Base-by-base conservation (phyloP, 2,888 invertebrate genomes). In the Hypomecis atomaria region DNA sequence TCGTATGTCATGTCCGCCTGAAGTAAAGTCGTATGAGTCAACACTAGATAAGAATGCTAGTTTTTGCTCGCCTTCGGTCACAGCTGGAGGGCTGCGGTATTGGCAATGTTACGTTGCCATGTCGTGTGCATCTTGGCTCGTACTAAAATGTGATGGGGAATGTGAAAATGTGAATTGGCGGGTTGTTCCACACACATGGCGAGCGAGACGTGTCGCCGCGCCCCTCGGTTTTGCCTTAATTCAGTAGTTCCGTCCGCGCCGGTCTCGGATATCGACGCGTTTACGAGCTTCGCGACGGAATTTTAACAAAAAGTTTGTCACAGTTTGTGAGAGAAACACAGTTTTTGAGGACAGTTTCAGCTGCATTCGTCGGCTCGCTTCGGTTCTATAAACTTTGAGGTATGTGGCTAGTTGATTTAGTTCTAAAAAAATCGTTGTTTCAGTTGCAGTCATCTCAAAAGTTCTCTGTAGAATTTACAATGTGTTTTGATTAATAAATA, bases 211-310 rank as follows among this genome's bases (percentile, higher is more conserved):
- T 77, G 72, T 73, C 72, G 76, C 76, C 84, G 84, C 86, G 81
- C 85, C 85, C 84, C 85, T 79, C 81, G 83, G 78, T 72, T 78
- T 80, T 79, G 75, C 77, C 76, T 84, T 83, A 82, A 79, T 85
- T 85, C 75, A 76, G 79, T 83, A 89, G 91, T 90, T 75, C 73
- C 85, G 83, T 83, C 81, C 86, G 87, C 79, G 85, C 79, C 79
- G 74, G 83, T 78, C 78, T 76, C 76, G 78, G 72, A 76, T 78
- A 76, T 78, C 76, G 86, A 87, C 89, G 90, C 81, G 83, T 81
- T 70, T 72, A 72, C 73, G 67, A 70, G 72, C 64, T 52, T 57
- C 55, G 65, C 54, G 69, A 70, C 70, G 60, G 66, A 55, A 72
- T 73, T 55, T 47, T 43, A 59, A 45, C 60, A 64, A 52, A 65